These are phyloP conservation scores for Megalops atlanticus DNA, from an alignment of 2,113 vertebrate genomes.

Conservation along the genomic window DNA sequence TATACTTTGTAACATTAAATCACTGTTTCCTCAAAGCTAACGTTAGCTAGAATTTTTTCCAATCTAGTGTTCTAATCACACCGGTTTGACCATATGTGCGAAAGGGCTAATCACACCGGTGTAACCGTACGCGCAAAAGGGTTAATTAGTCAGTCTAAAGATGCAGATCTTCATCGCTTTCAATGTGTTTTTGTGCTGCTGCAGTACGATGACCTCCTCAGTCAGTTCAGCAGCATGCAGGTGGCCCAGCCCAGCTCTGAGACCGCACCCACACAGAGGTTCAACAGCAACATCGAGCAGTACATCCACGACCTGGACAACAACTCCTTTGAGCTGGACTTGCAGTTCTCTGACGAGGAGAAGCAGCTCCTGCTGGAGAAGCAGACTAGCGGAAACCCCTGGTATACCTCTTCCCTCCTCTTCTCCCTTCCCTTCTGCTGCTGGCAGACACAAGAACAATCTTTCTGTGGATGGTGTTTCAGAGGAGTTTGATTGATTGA, in stretches of 20 bases:
- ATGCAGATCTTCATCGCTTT: not conserved
- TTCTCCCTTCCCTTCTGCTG: not conserved
- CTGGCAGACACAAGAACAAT: not conserved
- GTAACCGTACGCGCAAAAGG: too few relatives aligned
- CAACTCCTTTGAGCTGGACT: conserved; percentile 95
- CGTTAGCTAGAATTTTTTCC: too few relatives aligned
- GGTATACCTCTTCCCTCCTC: conserved; percentile 68
- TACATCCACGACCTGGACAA: conserved; percentile 97
- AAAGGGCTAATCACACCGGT: too few relatives aligned
- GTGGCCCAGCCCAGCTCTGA: conserved; percentile 88
- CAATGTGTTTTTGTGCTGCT: conserved; percentile 18
- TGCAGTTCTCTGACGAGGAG: conserved; percentile 94
- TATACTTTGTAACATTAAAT: too few relatives aligned
- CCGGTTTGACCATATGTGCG: too few relatives aligned
- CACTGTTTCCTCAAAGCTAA: too few relatives aligned
- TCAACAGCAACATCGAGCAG: conserved; percentile 95
- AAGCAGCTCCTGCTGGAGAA: conserved; percentile 92
- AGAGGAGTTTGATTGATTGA: not conserved
- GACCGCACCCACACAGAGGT: conserved; percentile 71
- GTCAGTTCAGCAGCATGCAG: conserved; percentile 98
- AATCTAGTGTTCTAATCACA: too few relatives aligned
- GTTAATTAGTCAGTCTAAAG: not conserved
- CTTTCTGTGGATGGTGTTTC: not conserved
- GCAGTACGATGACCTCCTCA: conserved; percentile 97
- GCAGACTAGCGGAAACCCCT: conserved; percentile 91